phyloP scores from a whole-genome alignment of 1,140 invertebrate species.

The Dufourea novaeangliae region DNA sequence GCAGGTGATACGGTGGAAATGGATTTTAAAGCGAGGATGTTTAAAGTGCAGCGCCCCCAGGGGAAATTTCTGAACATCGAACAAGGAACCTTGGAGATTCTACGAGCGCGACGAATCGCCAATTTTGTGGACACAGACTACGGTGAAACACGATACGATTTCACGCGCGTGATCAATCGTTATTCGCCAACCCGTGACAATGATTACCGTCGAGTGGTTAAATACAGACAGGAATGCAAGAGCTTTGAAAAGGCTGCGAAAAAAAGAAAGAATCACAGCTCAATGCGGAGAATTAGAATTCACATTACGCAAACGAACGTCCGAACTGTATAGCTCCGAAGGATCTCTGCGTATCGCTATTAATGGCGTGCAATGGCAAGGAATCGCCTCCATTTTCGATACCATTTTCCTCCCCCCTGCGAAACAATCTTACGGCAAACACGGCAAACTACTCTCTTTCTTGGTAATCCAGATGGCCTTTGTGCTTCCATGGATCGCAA shows the following conservation, averaged over 20 bases:
- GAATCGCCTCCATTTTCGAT: background rate
- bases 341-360: conserved; percentile 45
- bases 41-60: conserved; percentile 10
- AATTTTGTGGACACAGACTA: no score
- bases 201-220: no score
- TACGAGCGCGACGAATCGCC: background rate
- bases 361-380: conserved; percentile 19
- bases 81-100: background rate
- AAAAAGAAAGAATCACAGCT: background rate
- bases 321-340: conserved; percentile 23
- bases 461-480: background rate
- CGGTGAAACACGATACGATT: no score
- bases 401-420: background rate
- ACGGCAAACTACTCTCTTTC: conserved; percentile 5
- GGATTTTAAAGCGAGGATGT: conserved; percentile 31
- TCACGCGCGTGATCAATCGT: no score
- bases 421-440: conserved; percentile 1
- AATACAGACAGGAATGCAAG: no score
- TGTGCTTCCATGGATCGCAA: background rate
- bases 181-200: background rate
- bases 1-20: conserved; percentile 28
- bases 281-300: background rate
- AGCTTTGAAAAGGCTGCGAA: no score
- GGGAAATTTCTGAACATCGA: conserved; percentile 38
- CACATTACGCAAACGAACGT: conserved; percentile 48